Percentiles rank a stretch among this genome's conserved stretches.
phyloP scores from a whole-genome alignment of 2,888 invertebrate species.

The Arge pagana region DNA sequence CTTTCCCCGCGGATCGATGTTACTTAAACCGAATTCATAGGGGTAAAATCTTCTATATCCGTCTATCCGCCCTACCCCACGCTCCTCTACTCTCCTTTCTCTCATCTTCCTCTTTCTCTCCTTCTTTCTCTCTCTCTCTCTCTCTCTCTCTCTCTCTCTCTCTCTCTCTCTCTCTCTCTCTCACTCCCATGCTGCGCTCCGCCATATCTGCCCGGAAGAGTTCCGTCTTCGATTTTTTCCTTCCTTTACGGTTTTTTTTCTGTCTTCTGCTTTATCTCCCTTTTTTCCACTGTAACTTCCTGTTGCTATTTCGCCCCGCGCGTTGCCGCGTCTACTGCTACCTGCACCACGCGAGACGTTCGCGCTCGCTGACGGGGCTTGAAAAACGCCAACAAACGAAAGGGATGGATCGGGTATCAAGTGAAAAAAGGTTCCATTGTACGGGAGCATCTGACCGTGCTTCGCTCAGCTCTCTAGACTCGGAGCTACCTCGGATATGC shows the following conservation, averaged over 20 bases:
- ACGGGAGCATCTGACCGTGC: conserved; percentile 58
- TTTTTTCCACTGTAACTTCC: too few relatives aligned
- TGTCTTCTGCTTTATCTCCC: too few relatives aligned
- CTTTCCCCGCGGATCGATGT: conserved; percentile 51
- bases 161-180: conserved; percentile 26
- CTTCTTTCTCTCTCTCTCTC: conserved; percentile 21
- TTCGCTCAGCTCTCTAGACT: conserved; percentile 32
- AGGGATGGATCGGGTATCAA: conserved; percentile 52
- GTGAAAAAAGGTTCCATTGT: conserved; percentile 51
- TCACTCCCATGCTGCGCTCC: conserved; percentile 20
- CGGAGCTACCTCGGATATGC: background rate
- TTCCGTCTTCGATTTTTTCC: too few relatives aligned
- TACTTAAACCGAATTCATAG: conserved; percentile 59
- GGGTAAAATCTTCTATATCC: conserved; percentile 29
- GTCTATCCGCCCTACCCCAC: conserved; percentile 24
- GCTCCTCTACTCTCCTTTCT: conserved; percentile 35
- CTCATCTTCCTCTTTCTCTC: conserved; percentile 20
- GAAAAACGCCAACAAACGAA: conserved; percentile 7
- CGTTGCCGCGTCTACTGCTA: too few relatives aligned
- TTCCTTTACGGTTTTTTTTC: too few relatives aligned
- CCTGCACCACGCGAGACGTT: conserved; percentile 2
- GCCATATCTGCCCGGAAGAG: too few relatives aligned
- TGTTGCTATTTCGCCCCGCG: background rate
- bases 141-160: conserved; percentile 25
- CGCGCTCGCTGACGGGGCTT: conserved; percentile 26